Evolutionary conservation across 2,888 invertebrate species (phyloP).

Genomic region (Imbricaverruca yamaguchii): DNA sequence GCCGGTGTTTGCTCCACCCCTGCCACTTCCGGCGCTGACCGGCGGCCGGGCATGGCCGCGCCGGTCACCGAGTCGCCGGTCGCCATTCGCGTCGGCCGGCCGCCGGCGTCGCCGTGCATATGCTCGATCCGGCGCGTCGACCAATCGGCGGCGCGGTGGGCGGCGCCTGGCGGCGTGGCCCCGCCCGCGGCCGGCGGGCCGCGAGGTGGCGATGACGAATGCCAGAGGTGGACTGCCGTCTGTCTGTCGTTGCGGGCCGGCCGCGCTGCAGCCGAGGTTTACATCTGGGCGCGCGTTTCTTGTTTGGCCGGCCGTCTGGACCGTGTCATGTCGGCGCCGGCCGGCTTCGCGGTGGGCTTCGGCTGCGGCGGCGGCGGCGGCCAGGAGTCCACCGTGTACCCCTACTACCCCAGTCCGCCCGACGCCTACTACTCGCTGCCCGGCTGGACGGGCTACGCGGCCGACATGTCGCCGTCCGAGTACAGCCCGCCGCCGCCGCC

Average conservation of each 20-base stretch:
- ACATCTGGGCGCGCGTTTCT: background rate
- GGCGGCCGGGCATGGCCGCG: background rate
- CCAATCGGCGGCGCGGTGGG: background rate
- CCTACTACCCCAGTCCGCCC: conserved; percentile 1
- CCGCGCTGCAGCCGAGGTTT: background rate
- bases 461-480: conserved; percentile 26
- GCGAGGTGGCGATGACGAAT: conserved; percentile 15
- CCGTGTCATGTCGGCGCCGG: conserved; percentile 6
- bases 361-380: background rate
- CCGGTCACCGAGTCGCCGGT: background rate
- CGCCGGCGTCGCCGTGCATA: background rate
- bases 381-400: background rate
- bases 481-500: conserved; percentile 28
- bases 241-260: background rate
- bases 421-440: conserved; percentile 11
- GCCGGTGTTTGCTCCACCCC: background rate
- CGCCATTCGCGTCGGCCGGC: background rate
- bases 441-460: conserved; percentile 6
- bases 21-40: background rate
- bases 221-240: conserved; percentile 1
- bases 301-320: conserved; percentile 7
- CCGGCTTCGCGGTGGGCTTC: background rate
- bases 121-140: background rate
- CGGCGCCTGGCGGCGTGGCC: background rate
- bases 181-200: background rate